Conservation (phyloP, 2,797 vertebrate species). For the Xiphorhynchus erythropygius region DNA sequence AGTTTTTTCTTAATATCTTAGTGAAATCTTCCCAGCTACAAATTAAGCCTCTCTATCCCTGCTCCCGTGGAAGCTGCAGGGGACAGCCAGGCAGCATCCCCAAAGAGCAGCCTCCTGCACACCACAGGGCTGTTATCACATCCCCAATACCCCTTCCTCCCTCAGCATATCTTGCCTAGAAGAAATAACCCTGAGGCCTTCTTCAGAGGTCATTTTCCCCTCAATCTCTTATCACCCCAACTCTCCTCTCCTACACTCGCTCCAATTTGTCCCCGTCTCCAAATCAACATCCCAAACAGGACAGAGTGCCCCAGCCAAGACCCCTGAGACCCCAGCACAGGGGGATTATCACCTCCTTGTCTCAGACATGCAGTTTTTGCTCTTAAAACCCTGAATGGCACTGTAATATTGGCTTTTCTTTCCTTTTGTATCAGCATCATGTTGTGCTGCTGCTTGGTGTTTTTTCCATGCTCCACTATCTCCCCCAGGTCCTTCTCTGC, state of each 20-base stretch:
- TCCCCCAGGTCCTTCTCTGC: constrained; percentile 47
- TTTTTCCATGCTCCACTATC: constrained; percentile 34
- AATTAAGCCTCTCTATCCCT: constrained; percentile 5
- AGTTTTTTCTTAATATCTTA: not conserved
- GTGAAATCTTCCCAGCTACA: constrained; percentile 7
- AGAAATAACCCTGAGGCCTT: not conserved
- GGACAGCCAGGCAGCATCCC: not conserved
- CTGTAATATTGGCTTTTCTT: not conserved
- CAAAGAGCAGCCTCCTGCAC: not conserved
- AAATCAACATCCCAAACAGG: not conserved
- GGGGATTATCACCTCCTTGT: not conserved
- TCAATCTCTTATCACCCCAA: not conserved
- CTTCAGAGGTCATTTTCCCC: not conserved
- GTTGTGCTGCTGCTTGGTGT: not conserved
- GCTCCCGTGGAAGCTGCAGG: not conserved
- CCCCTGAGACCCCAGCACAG: not conserved
- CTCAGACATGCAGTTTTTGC: not conserved
- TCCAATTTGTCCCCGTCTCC: not conserved
- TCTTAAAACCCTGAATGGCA: constrained; percentile 3
- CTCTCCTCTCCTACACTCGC: not conserved
- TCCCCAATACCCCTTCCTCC: not conserved
- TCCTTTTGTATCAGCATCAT: not conserved
- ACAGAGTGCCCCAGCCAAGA: not conserved
- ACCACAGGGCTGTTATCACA: not conserved
- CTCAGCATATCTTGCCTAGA: not conserved